A percentile compares a stretch with the other conserved stretches of the same genome.
These are phyloP conservation scores for Onychomys leucogaster DNA, from an alignment of 2,797 vertebrate species.

Conservation along the genomic window DNA sequence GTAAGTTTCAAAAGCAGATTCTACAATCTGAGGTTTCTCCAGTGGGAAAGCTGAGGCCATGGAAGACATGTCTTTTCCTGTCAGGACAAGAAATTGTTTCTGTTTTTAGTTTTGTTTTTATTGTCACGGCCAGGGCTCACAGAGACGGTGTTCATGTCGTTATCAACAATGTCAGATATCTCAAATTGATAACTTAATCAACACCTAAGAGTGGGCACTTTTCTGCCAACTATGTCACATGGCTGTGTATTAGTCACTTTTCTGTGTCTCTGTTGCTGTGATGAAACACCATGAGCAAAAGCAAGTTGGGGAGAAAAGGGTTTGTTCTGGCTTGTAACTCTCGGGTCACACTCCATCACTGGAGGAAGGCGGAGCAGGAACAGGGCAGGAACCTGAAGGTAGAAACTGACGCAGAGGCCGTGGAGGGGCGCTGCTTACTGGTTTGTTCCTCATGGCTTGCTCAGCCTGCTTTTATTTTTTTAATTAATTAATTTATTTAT, in stretches of 20 bases:
- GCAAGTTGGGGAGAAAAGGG: neutral
- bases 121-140: neutral
- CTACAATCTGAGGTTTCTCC: neutral
- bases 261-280: neutral
- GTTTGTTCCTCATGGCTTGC: neutral
- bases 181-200: neutral
- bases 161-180: neutral
- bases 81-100: neutral
- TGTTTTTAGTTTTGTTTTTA: neutral
- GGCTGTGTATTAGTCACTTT: neutral
- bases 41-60: neutral
- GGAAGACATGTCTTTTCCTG: neutral
- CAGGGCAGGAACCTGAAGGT: neutral
- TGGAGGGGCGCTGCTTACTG: neutral
- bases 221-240: neutral
- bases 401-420: neutral
- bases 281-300: neutral
- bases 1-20: slow-evolving; percentile 28
- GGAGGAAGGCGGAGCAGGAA: neutral
- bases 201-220: neutral
- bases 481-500: too few relatives aligned
- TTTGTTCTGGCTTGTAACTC: neutral
- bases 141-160: neutral
- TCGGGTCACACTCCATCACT: too few relatives aligned
- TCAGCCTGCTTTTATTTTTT: neutral